These are phyloP conservation scores for Chelonia mydas DNA, from an alignment of 2,797 vertebrate genomes.

Conservation along the genomic window DNA sequence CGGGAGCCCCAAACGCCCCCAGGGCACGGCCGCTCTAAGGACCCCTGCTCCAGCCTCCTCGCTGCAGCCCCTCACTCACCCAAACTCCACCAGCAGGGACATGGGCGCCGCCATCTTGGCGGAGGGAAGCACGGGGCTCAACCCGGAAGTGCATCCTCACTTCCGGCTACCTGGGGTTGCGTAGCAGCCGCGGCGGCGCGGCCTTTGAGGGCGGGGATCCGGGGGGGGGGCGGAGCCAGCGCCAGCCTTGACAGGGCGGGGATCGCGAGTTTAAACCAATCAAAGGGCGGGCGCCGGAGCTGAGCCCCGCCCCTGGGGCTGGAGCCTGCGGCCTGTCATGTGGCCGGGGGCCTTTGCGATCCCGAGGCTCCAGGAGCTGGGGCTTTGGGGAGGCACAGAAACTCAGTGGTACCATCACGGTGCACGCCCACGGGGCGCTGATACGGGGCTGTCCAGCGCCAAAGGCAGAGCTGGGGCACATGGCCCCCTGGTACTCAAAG, in stretches of 20 bases:
- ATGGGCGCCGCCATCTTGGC: slow-evolving; percentile 93
- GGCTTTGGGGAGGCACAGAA: too few species aligned
- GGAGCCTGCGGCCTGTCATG: too few species aligned
- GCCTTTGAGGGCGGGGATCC: not conserved
- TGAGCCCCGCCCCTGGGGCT: not conserved
- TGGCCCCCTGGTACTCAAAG: too few species aligned
- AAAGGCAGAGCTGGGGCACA: too few species aligned
- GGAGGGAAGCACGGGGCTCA: slow-evolving; percentile 18
- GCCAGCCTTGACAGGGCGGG: rapidly evolving
- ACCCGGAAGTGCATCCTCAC: not conserved
- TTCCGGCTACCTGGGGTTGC: slow-evolving; percentile 39
- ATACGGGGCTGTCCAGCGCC: too few species aligned
- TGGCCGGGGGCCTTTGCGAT: too few species aligned
- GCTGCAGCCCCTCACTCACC: slow-evolving; percentile 81
- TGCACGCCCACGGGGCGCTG: too few species aligned
- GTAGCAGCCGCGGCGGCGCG: not conserved
- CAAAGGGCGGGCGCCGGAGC: not conserved
- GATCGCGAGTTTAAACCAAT: not conserved
- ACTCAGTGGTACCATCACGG: too few species aligned
- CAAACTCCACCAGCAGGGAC: slow-evolving; percentile 91
- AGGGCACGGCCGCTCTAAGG: not conserved
- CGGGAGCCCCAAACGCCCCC: not conserved
- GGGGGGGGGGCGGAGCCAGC: not conserved
- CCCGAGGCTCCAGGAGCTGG: too few species aligned
- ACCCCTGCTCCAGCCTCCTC: not conserved